phyloP scores from a whole-genome alignment of 2,888 invertebrate genomes.

The Hetaerina titia region DNA sequence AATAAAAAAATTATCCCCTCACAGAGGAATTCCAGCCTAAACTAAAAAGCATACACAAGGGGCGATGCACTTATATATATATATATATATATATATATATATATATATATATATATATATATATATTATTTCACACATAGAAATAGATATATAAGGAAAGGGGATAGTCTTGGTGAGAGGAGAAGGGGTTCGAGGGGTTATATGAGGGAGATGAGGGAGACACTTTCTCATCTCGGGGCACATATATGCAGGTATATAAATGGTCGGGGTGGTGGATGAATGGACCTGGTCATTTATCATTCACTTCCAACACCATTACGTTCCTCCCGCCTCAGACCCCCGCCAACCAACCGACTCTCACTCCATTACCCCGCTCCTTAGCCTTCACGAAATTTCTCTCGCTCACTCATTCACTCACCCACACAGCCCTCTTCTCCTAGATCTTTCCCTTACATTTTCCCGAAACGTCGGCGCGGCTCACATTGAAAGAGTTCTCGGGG shows the following conservation, averaged over 20 bases:
- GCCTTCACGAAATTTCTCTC: neutral
- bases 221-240: constrained; percentile 9
- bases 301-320: neutral
- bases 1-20: too few species aligned
- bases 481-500: neutral
- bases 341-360: neutral
- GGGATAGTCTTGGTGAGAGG: too few species aligned
- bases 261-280: constrained; percentile 8
- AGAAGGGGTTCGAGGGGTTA: too few species aligned
- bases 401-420: neutral
- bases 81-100: too few species aligned
- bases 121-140: too few species aligned
- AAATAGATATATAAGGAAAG: too few species aligned
- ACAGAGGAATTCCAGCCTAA: neutral
- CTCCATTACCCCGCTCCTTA: neutral
- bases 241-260: neutral
- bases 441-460: neutral
- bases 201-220: neutral
- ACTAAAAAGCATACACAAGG: neutral
- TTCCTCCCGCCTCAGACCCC: neutral
- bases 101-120: too few species aligned
- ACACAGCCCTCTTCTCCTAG: neutral
- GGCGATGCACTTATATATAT: neutral
- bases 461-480: neutral
- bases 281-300: constrained; percentile 4